Conservation (phyloP, 2,113 vertebrate genomes). For the Sphyrna mokarran region DNA sequence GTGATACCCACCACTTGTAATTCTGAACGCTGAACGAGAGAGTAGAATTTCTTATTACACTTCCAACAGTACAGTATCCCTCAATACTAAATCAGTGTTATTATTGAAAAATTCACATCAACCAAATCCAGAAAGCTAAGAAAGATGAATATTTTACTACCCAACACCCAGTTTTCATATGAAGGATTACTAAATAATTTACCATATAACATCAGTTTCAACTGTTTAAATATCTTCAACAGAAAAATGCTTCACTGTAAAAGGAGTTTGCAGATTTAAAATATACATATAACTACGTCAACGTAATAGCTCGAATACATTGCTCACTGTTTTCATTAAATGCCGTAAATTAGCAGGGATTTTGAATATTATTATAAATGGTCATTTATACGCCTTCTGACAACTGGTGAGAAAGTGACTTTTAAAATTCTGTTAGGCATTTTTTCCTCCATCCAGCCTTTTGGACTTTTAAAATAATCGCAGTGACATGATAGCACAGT, state of each 20-base stretch:
- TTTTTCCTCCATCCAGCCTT: background rate
- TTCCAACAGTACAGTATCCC: background rate
- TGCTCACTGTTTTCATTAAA: background rate
- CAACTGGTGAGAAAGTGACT: background rate
- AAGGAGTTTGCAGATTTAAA: background rate
- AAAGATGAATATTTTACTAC: background rate
- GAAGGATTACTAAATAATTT: slow-evolving; percentile 14
- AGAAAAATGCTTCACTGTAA: background rate
- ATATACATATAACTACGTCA: background rate
- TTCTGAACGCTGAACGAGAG: background rate
- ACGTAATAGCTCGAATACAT: background rate
- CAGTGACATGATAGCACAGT: too few species aligned
- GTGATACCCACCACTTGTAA: background rate
- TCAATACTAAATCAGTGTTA: background rate
- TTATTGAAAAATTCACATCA: background rate
- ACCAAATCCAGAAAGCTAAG: background rate
- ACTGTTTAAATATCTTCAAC: background rate
- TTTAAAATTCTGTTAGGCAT: background rate
- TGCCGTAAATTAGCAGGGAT: background rate
- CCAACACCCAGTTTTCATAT: background rate
- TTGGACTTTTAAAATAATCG: background rate
- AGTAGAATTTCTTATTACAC: background rate
- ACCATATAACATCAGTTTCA: background rate
- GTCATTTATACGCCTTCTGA: background rate
- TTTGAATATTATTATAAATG: background rate